These are phyloP conservation scores for Leptestheria dahalacensis DNA, from an alignment of 1,140 invertebrate species.

Conservation along the genomic window DNA sequence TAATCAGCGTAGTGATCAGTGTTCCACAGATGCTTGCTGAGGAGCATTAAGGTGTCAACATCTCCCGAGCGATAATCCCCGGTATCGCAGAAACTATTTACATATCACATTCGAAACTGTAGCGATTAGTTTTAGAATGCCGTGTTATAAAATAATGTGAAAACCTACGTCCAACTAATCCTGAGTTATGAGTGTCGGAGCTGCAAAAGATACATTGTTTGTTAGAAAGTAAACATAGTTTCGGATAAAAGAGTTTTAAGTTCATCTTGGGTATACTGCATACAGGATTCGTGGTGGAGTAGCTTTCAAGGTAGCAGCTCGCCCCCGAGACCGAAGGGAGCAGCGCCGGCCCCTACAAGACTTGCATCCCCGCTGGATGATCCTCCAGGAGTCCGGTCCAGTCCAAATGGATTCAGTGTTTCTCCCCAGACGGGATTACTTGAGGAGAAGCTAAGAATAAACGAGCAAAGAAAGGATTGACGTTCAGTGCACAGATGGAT, in stretches of 20 bases:
- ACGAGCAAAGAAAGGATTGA: too few species aligned
- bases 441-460: constrained; percentile 27
- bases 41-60: constrained; percentile 14
- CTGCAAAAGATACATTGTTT: constrained; percentile 5
- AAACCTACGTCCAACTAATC: not conserved
- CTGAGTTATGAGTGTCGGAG: not conserved
- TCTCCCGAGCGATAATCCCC: constrained; percentile 18
- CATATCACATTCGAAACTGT: too few species aligned
- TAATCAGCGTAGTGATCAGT: constrained; percentile 14
- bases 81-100: constrained; percentile 18
- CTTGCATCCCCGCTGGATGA: constrained; percentile 25
- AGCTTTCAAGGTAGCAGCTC: constrained; percentile 40
- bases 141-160: not conserved
- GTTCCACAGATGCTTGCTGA: constrained; percentile 15
- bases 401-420: constrained; percentile 28
- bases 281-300: constrained; percentile 21
- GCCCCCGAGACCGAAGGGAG: too few species aligned
- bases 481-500: too few species aligned
- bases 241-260: not conserved
- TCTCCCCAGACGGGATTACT: too few species aligned
- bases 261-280: not conserved
- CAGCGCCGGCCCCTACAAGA: constrained; percentile 30
- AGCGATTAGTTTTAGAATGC: too few species aligned
- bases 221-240: not conserved
- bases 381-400: constrained; percentile 26